phyloP scores from a whole-genome alignment of 1,140 invertebrate genomes.

The Caenorhabditis briggsae region DNA sequence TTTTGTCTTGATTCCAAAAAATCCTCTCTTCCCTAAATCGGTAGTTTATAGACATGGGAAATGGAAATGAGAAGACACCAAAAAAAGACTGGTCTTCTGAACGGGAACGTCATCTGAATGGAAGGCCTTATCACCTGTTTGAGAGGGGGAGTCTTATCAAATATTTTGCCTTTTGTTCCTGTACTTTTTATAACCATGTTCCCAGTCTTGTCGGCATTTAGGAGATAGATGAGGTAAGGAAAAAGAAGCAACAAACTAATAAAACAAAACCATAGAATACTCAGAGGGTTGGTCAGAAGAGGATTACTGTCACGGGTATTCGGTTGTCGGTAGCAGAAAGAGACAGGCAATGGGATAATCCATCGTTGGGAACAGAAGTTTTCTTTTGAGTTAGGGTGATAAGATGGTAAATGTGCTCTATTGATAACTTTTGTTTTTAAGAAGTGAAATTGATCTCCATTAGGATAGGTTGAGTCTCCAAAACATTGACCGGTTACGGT shows the following conservation, averaged over 20 bases:
- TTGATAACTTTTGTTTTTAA: no score
- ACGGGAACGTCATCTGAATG: background rate
- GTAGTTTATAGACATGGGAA: conserved; percentile 44
- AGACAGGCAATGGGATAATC: no score
- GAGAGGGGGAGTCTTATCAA: background rate
- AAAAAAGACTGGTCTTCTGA: conserved; percentile 25
- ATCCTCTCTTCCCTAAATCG: conserved; percentile 10
- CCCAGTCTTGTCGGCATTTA: conserved; percentile 6
- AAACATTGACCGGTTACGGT: no score
- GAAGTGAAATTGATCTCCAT: no score
- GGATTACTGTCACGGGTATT: no score
- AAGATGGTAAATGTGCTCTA: no score
- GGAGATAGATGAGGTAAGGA: background rate
- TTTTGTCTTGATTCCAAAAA: background rate
- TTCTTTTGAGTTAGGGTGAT: no score
- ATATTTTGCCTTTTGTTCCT: no score
- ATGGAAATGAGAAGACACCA: background rate
- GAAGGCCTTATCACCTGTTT: background rate
- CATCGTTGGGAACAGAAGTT: no score
- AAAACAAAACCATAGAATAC: conserved; percentile 46
- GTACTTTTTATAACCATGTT: background rate
- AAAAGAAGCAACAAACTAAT: background rate
- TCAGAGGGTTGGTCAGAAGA: background rate
- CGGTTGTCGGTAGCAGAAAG: no score
- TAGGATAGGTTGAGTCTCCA: no score